Base-by-base conservation (phyloP, 2,113 vertebrate species). In the Atlantisia rogersi region DNA sequence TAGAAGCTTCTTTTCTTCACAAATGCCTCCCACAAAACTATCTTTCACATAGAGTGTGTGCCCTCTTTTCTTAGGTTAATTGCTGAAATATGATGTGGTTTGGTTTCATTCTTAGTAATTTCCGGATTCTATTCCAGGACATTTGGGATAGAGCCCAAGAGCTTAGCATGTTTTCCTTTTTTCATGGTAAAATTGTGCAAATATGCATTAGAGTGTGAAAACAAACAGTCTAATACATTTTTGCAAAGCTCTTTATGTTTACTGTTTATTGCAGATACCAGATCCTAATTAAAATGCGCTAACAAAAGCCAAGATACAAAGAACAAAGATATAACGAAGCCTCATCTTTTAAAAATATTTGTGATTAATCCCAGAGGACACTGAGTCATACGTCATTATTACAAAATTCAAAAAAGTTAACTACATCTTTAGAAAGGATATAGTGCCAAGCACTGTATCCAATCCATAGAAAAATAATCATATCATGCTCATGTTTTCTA, bases 221-320 rank as follows among this genome's bases (percentile, higher is more conserved):
- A 98, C 98, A 98, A 98, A 98, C 98, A 98, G 98, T 98, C 98
- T 98, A 98, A 98, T 98, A 98, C 98, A 98, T 98, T 98, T 98
- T 98, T 98, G 98, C 98, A 98, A 98, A 98, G 98, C 98, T 98
- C 98, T 98, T 98, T 98, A 98, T 98, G 98, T 98, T 98, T 98
- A 98, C 98, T 98, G 98, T 98, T 98, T 98, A 98, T 98, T 98
- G 98, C 98, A 98, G 98, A 98, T 98, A 98, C 98, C 98, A 98
- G 98, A 98, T 98, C 98, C 98, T 98, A 98, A 98, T 98, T 98
- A 98, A 98, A 98, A 98, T 98, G 98, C 97, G 91, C 97, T 98
- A 98, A 98, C 98, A 98, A 98, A 98, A 98, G 98, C 98, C 98
- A 98, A 98, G 98, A 98, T 98, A 98, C 97, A 98, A 98, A 98